Evolutionary conservation across 2,888 invertebrate genomes (phyloP), one percentile per base, ranked within the genome.

Genomic region (Mactromeris polynyma): DNA sequence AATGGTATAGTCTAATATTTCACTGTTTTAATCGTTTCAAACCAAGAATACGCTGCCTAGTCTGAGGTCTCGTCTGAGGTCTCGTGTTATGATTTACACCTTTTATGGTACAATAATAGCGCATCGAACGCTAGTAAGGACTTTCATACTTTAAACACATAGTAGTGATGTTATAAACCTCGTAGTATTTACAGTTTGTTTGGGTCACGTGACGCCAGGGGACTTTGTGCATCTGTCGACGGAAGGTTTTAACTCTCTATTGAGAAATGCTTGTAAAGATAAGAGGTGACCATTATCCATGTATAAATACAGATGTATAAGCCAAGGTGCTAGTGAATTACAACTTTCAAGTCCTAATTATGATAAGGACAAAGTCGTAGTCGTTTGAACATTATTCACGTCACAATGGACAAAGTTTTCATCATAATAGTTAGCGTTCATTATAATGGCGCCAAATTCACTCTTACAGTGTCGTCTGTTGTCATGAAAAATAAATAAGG

Each of bases 61-160:
- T 84, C 77, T 26, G 84, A 33, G 84, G 51, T 54, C 78, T 40
- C 17, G 4, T 21, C 21, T 40, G n/a, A n/a, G n/a, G n/a, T n/a
- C n/a, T n/a, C n/a, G n/a, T n/a, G n/a, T 83, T 84, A 84, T 84
- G 84, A 84, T 84, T 73, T 84, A 84, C 46, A 84, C 84, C 84
- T 78, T 78, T 40, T 83, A 73, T 42, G 26, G 36, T 58, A 58
- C 36, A 83, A 83, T 73, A 40, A 69, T 73, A 11, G 69, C 33
- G n/a, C 31, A 73, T 83, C 73, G 42, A 31, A 58, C 42, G 21
- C 42, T 19, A 26, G 26, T 69, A 46, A 31, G 33, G 82, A 51
- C 40, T 79, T 38, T 79, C 14, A 38, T 7, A 79, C 58, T 64
- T 14, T 1, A 46, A n/a, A 79, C n/a, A 79, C 14, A 26, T 33